These are phyloP conservation scores for Batillaria attramentaria DNA, from an alignment of 1,140 invertebrate species.

Conservation along the genomic window DNA sequence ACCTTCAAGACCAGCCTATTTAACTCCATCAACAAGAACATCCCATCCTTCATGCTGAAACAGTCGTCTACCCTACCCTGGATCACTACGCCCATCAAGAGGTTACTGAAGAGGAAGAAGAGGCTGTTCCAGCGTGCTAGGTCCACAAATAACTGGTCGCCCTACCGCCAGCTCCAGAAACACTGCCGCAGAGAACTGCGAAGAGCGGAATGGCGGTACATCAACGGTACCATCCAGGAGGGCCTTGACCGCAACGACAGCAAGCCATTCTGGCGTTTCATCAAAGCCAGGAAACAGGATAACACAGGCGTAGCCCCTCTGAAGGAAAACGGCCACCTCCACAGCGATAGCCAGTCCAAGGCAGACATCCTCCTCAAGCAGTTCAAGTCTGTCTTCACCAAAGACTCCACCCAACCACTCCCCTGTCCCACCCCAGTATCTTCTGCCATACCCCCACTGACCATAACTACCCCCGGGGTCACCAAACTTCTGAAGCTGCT, in stretches of 20 bases:
- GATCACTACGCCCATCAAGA: not conserved
- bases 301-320: constrained; percentile 39
- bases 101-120: not conserved
- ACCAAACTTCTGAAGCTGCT: constrained; percentile 26
- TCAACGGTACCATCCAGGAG: constrained; percentile 39
- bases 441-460: no score
- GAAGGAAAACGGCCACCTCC: constrained; percentile 31
- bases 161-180: not conserved
- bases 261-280: constrained; percentile 47
- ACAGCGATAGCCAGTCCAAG: constrained; percentile 37
- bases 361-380: constrained; percentile 39
- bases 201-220: constrained; percentile 42
- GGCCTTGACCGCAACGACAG: constrained; percentile 44
- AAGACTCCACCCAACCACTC: not conserved
- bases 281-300: constrained; percentile 46
- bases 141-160: not conserved
- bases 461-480: constrained; percentile 22
- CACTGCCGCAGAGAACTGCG: constrained; percentile 24
- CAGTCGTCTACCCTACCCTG: not conserved
- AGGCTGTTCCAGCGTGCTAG: not conserved
- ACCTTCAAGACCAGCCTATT: not conserved
- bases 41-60: not conserved
- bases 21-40: not conserved
- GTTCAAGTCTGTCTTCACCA: constrained; percentile 44
- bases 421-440: no score